A percentile compares a stretch with the other conserved stretches of the same genome.
These are phyloP conservation scores for Triplophysa tibetana DNA, from an alignment of 2,113 vertebrate genomes.

Conservation along the genomic window DNA sequence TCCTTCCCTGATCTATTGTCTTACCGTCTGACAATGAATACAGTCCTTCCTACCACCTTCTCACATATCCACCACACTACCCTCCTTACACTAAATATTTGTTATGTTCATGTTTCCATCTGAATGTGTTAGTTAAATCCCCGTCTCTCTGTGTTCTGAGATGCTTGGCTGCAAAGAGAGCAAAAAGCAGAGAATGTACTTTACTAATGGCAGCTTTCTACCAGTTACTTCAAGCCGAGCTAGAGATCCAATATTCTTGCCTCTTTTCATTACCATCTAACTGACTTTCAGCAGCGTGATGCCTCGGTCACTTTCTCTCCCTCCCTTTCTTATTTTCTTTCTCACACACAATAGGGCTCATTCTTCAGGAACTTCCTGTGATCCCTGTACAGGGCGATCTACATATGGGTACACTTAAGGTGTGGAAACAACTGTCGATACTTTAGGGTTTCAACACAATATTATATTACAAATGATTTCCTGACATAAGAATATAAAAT, in stretches of 20 bases:
- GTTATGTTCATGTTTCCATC: not conserved
- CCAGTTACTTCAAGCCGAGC: constrained; percentile 60
- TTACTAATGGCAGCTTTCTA: constrained; percentile 51
- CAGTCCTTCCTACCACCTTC: not conserved
- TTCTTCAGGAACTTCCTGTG: not conserved
- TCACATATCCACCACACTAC: constrained; percentile 7
- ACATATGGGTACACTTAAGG: not conserved
- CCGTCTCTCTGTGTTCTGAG: constrained; percentile 19
- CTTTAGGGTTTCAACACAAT: no score
- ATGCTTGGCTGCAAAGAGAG: constrained; percentile 16
- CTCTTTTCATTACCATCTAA: constrained; percentile 73
- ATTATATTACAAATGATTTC: no score
- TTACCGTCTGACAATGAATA: not conserved
- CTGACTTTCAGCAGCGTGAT: constrained; percentile 29
- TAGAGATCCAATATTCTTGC: constrained; percentile 68
- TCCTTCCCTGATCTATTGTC: not conserved
- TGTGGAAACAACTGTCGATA: no score
- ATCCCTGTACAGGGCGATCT: not conserved
- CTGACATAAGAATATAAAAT: no score
- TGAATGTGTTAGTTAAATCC: not conserved
- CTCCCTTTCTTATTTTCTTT: not conserved
- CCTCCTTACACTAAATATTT: constrained; percentile 19
- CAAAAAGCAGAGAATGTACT: not conserved
- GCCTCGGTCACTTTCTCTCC: not conserved
- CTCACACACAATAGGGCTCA: not conserved